These are phyloP conservation scores for Dermolepida albohirtum DNA, from an alignment of 2,888 invertebrate genomes.

Conservation along the genomic window DNA sequence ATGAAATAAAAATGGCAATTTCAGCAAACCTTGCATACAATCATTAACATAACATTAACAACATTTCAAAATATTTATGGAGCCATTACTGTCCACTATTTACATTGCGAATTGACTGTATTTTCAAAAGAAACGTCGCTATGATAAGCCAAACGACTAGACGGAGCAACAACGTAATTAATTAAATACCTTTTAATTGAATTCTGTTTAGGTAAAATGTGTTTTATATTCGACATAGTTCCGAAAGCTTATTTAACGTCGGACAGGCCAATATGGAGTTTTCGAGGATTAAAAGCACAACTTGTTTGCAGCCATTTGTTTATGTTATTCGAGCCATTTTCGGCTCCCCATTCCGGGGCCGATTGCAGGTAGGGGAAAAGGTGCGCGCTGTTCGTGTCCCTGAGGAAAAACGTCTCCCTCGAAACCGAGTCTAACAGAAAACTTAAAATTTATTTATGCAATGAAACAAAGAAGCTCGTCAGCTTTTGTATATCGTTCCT, in stretches of 20 bases:
- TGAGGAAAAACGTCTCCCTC: conserved; percentile 14
- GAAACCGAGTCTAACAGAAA: conserved; percentile 7
- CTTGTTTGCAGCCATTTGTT: conserved; percentile 34
- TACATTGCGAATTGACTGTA: too few species aligned
- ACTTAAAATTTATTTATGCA: conserved; percentile 17
- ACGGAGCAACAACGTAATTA: conserved; percentile 18
- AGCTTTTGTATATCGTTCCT: conserved; percentile 4
- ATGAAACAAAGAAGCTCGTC: conserved; percentile 5
- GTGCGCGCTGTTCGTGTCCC: conserved; percentile 8
- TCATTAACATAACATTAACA: too few species aligned
- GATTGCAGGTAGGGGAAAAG: conserved; percentile 12
- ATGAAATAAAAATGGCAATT: too few species aligned
- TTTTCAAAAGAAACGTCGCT: neutral
- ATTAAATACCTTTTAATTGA: conserved; percentile 34
- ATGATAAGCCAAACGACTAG: neutral
- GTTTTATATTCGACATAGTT: conserved; percentile 32
- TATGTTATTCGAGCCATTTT: conserved; percentile 27
- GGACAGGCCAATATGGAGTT: conserved; percentile 18
- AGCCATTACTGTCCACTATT: too few species aligned
- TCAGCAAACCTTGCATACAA: too few species aligned
- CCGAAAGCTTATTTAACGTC: conserved; percentile 3
- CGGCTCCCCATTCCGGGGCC: conserved; percentile 2
- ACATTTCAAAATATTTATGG: too few species aligned
- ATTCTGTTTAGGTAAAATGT: conserved; percentile 31
- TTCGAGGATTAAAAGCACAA: conserved; percentile 34